Conservation (phyloP, 2,113 vertebrate species). For the Coryphaenoides rupestris region DNA sequence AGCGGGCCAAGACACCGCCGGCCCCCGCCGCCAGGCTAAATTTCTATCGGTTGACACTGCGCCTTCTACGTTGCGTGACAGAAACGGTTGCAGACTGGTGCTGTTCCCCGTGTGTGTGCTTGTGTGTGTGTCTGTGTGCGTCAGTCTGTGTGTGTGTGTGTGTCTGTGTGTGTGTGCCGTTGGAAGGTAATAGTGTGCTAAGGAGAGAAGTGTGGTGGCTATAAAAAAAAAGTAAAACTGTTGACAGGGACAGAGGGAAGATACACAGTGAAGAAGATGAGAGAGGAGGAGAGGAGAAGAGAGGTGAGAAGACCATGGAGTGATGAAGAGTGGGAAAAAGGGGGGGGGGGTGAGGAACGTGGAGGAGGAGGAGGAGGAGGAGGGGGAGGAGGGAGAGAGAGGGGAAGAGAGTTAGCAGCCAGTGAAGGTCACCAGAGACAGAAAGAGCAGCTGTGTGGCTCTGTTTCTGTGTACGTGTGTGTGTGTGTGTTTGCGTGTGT, state of each 20-base stretch:
- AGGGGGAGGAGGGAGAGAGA: background rate
- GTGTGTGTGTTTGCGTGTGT: slow-evolving; percentile 1
- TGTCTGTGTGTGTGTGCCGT: too few species aligned
- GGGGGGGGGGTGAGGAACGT: background rate
- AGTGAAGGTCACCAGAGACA: slow-evolving; percentile 65
- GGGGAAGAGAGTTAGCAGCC: slow-evolving; percentile 11
- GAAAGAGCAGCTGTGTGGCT: slow-evolving; percentile 62
- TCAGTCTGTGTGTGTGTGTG: too few species aligned
- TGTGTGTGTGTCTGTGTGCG: too few species aligned
- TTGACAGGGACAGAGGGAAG: background rate
- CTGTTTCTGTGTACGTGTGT: slow-evolving; percentile 16
- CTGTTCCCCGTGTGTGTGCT: too few species aligned
- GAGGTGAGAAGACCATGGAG: background rate
- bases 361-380: background rate
- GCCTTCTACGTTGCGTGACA: too few species aligned
- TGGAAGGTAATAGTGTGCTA: background rate
- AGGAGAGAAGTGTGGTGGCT: background rate
- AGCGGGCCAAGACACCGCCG: background rate
- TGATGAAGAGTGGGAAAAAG: background rate
- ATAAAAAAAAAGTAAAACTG: background rate
- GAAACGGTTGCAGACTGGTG: too few species aligned
- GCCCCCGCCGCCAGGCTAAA: too few species aligned
- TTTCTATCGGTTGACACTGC: too few species aligned
- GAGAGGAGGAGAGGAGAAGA: background rate
- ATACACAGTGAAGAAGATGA: background rate